Conservation (phyloP, 2,113 vertebrate species). For the Irena cyanogastra region DNA sequence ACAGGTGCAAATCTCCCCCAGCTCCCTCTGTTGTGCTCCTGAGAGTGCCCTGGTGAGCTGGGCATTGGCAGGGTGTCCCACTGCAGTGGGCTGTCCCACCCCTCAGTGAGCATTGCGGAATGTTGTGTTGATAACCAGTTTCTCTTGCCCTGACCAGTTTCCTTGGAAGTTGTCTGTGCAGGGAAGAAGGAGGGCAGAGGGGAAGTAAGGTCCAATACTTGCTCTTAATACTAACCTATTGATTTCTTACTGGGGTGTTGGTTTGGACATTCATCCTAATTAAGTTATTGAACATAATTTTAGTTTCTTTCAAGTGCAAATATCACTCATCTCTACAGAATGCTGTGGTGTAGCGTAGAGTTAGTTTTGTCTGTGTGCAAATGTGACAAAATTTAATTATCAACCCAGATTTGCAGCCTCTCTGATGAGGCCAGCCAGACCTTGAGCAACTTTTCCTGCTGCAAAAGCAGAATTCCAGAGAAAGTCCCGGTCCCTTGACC, state of each 20-base stretch:
- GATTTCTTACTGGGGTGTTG: background rate
- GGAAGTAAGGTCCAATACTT: background rate
- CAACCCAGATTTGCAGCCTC: background rate
- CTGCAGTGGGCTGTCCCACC: background rate
- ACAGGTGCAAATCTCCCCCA: fast-evolving
- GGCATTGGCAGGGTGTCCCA: background rate
- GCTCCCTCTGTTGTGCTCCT: background rate
- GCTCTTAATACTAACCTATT: background rate
- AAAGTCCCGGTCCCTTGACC: background rate
- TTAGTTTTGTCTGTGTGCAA: background rate
- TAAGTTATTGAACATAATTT: background rate
- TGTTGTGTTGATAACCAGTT: fast-evolving
- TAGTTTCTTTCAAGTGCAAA: background rate
- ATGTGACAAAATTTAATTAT: background rate
- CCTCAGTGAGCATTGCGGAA: background rate
- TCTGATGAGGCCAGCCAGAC: background rate
- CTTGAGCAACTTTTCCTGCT: background rate
- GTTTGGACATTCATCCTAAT: background rate
- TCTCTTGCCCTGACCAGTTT: background rate
- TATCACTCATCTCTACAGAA: background rate
- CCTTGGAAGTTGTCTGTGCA: background rate
- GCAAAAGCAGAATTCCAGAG: background rate
- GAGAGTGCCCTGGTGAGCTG: background rate
- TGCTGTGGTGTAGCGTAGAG: background rate
- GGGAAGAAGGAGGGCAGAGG: background rate